Conservation (phyloP, 2,113 vertebrate genomes). For the Arizona elegans region DNA sequence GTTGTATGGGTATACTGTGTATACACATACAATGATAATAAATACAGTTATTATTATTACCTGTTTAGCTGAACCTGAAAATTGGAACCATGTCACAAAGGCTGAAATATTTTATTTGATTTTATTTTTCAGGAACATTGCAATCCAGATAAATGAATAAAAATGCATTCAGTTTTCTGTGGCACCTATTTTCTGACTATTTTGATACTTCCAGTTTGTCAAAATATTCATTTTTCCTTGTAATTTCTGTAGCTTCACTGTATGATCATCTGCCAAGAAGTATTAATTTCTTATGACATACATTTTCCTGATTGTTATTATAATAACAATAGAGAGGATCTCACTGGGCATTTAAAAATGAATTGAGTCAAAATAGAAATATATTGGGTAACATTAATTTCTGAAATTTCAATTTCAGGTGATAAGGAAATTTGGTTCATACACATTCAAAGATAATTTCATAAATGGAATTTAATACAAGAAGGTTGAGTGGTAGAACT, state of each 20-base stretch:
- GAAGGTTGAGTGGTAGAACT: constrained; percentile 62
- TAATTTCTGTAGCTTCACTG: neutral
- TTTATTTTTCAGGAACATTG: neutral
- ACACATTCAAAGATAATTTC: constrained; percentile 67
- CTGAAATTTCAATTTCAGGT: constrained; percentile 64
- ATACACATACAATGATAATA: too few species aligned
- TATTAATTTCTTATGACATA: constrained; percentile 28
- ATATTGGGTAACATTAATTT: constrained; percentile 62
- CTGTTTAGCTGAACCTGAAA: neutral
- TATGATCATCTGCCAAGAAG: constrained; percentile 1
- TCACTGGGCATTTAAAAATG: constrained; percentile 60
- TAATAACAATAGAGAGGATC: constrained; percentile 51
- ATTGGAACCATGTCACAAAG: neutral
- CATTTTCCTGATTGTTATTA: constrained; percentile 58
- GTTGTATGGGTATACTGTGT: too few species aligned
- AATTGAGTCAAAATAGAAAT: constrained; percentile 65
- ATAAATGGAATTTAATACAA: constrained; percentile 62
- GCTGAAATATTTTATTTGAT: neutral
- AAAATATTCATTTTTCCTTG: neutral
- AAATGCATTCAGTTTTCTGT: neutral
- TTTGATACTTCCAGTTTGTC: neutral
- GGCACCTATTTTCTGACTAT: neutral
- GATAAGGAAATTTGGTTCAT: constrained; percentile 64
- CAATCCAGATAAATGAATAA: neutral
- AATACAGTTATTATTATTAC: too few species aligned